Conservation (phyloP, 2,888 invertebrate genomes). For the Xanthorhoe spadicearia region DNA sequence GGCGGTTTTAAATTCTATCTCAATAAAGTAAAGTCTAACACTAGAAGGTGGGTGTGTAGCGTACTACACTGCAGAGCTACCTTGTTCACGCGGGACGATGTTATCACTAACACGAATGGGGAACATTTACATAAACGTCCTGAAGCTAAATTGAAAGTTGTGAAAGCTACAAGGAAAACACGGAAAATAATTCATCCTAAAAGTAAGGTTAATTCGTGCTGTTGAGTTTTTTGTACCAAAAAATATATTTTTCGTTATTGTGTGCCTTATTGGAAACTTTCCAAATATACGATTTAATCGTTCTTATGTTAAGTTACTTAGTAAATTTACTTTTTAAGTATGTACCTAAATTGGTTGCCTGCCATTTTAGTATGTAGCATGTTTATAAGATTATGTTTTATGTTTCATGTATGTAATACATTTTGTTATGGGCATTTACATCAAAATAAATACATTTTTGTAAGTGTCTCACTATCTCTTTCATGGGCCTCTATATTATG, state of each 20-base stretch:
- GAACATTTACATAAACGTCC: conserved; percentile 55
- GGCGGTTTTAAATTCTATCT: conserved; percentile 53
- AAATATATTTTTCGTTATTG: background rate
- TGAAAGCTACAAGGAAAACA: background rate
- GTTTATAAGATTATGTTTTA: conserved; percentile 8
- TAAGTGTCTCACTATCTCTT: too few relatives aligned
- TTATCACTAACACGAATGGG: conserved; percentile 53
- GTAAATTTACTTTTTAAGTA: background rate
- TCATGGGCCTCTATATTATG: too few relatives aligned
- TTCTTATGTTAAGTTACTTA: background rate
- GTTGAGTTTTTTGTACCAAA: conserved; percentile 1
- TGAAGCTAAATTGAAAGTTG: background rate
- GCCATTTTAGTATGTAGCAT: conserved; percentile 6
- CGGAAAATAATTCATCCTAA: conserved; percentile 6
- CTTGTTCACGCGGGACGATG: conserved; percentile 53
- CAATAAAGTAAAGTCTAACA: background rate
- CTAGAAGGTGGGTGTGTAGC: conserved; percentile 52
- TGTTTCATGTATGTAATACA: background rate
- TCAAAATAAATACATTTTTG: too few relatives aligned
- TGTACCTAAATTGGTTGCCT: background rate
- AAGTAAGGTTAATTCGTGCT: background rate
- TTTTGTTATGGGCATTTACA: too few relatives aligned
- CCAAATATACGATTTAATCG: background rate
- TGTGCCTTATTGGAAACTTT: background rate
- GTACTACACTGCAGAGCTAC: conserved; percentile 51